Evolutionary conservation across 2,797 vertebrate genomes (phyloP).

Genomic region (Bovichtus variegatus): DNA sequence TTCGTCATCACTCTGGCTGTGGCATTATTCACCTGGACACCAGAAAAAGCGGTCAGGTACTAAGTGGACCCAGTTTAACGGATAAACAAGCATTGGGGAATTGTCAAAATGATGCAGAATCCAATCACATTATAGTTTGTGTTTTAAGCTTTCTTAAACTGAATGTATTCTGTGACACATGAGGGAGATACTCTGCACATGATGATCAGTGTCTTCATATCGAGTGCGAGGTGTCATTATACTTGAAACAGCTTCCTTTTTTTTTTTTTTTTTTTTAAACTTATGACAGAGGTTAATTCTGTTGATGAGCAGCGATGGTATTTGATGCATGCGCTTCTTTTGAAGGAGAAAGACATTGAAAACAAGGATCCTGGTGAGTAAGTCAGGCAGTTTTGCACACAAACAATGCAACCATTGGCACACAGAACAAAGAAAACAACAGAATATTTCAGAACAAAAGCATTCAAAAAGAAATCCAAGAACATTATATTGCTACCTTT

Average conservation of each 20-base stretch:
- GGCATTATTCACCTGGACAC: slow-evolving; percentile 95
- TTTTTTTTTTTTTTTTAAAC: slow-evolving; percentile 45
- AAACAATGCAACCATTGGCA: slow-evolving; percentile 79
- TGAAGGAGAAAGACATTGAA: slow-evolving; percentile 74
- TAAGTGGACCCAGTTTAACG: not conserved
- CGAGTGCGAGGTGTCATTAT: slow-evolving; percentile 42
- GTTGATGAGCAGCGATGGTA: slow-evolving; percentile 77
- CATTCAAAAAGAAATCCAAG: slow-evolving; percentile 84
- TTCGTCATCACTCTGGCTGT: slow-evolving; percentile 99
- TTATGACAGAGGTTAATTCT: slow-evolving; percentile 74
- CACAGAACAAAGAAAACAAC: slow-evolving; percentile 77
- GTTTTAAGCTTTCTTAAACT: slow-evolving; percentile 6
- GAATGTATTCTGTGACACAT: slow-evolving; percentile 13
- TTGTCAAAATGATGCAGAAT: slow-evolving; percentile 10
- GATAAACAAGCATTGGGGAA: slow-evolving; percentile 20
- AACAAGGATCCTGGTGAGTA: slow-evolving; percentile 79
- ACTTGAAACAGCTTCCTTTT: slow-evolving; percentile 38
- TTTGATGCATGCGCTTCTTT: slow-evolving; percentile 81
- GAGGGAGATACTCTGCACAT: slow-evolving; percentile 7
- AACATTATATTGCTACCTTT: slow-evolving; percentile 81
- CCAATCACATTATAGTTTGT: slow-evolving; percentile 5
- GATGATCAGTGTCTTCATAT: slow-evolving; percentile 21
- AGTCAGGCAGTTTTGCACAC: slow-evolving; percentile 79
- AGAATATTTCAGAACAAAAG: slow-evolving; percentile 77
- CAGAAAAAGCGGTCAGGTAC: slow-evolving; percentile 54